Conservation (phyloP, 2,888 invertebrate genomes). For the Caenorhabditis drosophilae region DNA sequence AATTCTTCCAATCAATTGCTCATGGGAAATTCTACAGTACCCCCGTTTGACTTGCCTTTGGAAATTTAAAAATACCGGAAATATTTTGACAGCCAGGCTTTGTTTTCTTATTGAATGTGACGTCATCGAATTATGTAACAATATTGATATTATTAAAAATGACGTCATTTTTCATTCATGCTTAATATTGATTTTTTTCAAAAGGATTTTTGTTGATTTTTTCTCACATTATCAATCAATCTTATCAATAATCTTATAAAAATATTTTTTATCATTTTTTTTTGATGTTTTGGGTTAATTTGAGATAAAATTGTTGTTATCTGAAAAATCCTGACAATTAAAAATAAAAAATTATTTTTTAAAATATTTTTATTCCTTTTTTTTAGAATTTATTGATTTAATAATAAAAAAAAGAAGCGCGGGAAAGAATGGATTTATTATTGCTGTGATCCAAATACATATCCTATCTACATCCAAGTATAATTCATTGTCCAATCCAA, state of each 20-base stretch:
- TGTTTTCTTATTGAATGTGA: not conserved
- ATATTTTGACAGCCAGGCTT: too few species aligned
- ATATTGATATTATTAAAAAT: not conserved
- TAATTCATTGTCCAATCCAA: not conserved
- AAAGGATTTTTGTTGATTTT: too few species aligned
- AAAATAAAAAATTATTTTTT: not conserved
- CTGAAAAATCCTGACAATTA: not conserved
- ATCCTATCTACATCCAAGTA: too few species aligned
- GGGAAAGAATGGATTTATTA: not conserved
- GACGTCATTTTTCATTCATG: not conserved
- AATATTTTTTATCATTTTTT: not conserved
- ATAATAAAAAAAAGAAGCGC: not conserved
- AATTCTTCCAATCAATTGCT: too few species aligned
- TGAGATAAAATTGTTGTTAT: not conserved
- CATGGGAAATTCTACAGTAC: too few species aligned
- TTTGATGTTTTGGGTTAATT: not conserved
- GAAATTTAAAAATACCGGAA: too few species aligned
- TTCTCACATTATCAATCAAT: not conserved
- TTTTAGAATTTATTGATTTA: not conserved
- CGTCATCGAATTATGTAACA: not conserved
- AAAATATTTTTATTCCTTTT: not conserved
- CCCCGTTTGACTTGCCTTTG: too few species aligned
- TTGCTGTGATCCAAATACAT: too few species aligned
- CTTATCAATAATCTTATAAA: not conserved
- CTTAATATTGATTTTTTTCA: not conserved